Base-by-base conservation (phyloP, 2,113 vertebrate species). In the Archocentrus centrarchus region DNA sequence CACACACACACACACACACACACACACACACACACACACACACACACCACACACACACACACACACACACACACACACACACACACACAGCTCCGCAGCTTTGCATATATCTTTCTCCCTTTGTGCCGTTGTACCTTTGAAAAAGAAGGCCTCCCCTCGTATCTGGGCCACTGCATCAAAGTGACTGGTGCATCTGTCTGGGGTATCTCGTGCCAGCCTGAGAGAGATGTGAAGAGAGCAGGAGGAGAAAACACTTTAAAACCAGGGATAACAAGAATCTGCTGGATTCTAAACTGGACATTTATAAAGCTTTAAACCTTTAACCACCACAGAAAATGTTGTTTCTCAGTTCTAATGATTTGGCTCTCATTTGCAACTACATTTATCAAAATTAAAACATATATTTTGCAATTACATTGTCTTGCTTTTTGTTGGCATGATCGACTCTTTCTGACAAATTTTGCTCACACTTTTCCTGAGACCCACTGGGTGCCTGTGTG, bases 141-240 rank as follows among this genome's bases (percentile, higher is more conserved):
- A 99, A 91, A 99, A 99, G 95, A 99, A 99, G 39, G 98, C 98
- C 91, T 99, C 98, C 4, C 98, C 98, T 4, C 98, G 96, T 93
- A 99, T 99, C 94, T 99, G 98, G 68, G 98, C 98, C 91, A 99
- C 98, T 0, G 98, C 98, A 0, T 99, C 98, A 0, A 99, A 99
- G 88, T 97, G 95, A 1, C 96, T 93, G 79, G 89, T 96, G 88
- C 98, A 99, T 89, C 98, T 95, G 94, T 98, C 97, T 1, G 98
- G 98, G 50, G 94, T 86, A 0, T 99, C 98, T 61, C 90, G 92
- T 13, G 95, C 85, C 76, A 96, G 86, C 89, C 98, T 99, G 92
- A 0, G 3, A 90, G 90, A 14, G 63, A 73, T 55, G 59, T 61
- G 64, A 80, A 78, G 32, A 64, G 83, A 82, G 61, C 37, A 47